phyloP scores from a whole-genome alignment of 2,888 invertebrate genomes.

The Heliconius ethilla region DNA sequence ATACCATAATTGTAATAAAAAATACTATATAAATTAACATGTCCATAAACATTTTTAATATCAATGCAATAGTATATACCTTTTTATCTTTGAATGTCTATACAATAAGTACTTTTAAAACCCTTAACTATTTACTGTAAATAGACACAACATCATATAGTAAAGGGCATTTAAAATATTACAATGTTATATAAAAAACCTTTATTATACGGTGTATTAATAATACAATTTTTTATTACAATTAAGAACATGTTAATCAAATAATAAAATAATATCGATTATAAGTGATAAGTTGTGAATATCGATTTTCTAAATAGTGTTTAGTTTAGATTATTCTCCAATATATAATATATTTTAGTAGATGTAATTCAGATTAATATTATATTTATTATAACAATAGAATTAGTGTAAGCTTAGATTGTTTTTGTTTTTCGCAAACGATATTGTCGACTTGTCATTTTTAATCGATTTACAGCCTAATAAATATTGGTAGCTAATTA shows the following conservation, averaged over 20 bases:
- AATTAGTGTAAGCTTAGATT: conserved; percentile 11
- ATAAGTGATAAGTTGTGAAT: conserved; percentile 14
- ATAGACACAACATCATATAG: conserved; percentile 2
- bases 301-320: conserved; percentile 10
- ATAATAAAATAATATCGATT: conserved; percentile 12
- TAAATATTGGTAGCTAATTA: conserved; percentile 37
- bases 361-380: conserved; percentile 24
- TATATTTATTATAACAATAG: conserved; percentile 26
- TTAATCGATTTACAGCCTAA: conserved; percentile 33
- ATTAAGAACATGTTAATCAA: conserved; percentile 27
- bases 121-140: conserved; percentile 13
- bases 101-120: conserved; percentile 4
- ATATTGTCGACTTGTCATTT: conserved; percentile 22
- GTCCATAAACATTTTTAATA: conserved; percentile 19
- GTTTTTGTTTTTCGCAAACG: conserved; percentile 19
- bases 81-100: conserved; percentile 23
- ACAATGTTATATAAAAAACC: neutral
- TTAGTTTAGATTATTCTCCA: conserved; percentile 20
- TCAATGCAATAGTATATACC: conserved; percentile 22
- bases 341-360: conserved; percentile 27
- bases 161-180: neutral
- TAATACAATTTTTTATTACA: conserved; percentile 27
- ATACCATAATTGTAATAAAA: conserved; percentile 14
- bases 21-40: neutral
- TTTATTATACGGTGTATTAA: conserved; percentile 11